Conservation (phyloP, 30 jellyfish, hydroid and myxozoan species). For the Cassiopea andromeda region DNA sequence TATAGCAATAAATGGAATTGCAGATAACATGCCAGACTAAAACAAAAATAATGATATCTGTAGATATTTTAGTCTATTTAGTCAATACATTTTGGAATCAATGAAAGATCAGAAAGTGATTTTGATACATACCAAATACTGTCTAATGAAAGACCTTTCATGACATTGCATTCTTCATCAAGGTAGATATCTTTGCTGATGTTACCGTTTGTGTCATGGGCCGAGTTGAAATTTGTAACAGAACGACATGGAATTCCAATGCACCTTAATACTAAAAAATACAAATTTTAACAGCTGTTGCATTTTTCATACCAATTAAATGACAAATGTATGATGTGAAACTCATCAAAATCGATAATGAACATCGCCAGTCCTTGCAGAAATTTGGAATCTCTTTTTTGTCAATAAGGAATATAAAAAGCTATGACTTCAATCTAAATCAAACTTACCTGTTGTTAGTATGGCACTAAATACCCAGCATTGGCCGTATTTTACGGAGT, state of each 20-base stretch:
- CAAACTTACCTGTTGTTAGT: conserved; percentile 75
- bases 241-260: conserved; percentile 95
- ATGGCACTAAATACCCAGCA: conserved; percentile 99
- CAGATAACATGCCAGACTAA: no score
- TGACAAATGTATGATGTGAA: background rate
- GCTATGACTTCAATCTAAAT: no score
- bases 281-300: background rate
- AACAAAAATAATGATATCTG: no score
- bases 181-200: conserved; percentile 71
- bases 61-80: no score
- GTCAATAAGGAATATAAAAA: no score
- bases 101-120: no score
- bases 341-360: no score
- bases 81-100: no score
- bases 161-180: conserved; percentile 80
- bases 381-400: no score
- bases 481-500: conserved; percentile 92
- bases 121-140: conserved; percentile 67
- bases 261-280: conserved; percentile 76
- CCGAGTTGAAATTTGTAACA: conserved; percentile 95
- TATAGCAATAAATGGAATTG: no score
- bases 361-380: no score
- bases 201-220: conserved; percentile 91
- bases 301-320: background rate
- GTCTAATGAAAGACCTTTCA: conserved; percentile 65